Evolutionary conservation across 2,113 vertebrate species (phyloP), one percentile per base, ranked within the genome.

Genomic region (Elephantulus edwardii): DNA sequence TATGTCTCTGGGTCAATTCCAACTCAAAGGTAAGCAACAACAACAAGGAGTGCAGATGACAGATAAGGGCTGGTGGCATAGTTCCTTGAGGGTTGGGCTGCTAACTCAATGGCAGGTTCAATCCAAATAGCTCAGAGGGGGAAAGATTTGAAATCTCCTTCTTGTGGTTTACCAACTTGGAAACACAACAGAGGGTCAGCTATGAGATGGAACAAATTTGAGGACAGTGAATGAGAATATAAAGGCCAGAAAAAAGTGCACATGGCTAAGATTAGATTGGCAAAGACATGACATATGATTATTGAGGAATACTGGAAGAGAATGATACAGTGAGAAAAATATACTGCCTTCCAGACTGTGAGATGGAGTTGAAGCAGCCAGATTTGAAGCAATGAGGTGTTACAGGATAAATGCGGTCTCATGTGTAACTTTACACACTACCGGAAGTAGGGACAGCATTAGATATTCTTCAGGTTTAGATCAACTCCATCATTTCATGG

Each of bases 311-410:
- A 35, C 52, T 89, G 26, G 56, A 83, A 82, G 60, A 56, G 19
- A 74, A 56, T 84, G 74, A 88, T 44, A n/a, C 64, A 35, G 62
- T 76, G 44, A 92, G 10, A 88, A 87, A 28, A 54, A 54, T 80
- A 50, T 13, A 33, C 22, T 48, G 75, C 35, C 13, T 66, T 48
- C 50, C 70, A 66, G 50, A 64, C 54, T 75, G 66, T 33, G 56
- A 82, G 76, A 72, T 60, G 56, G 42, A 54, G 58, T 79, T 79
- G 44, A 88, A 87, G 58, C 58, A 87, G 12, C 40, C 48, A 75
- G 52, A 77, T 66, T 86, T 24, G 30, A 72, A 91, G 24, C 26
- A 79, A 58, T 58, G 16, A 22, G 19, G 17, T 30, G 50, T 42
- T 80, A 44, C 30, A n/a, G 26, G 64, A 44, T 54, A 66, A 33